phyloP scores from a whole-genome alignment of 2,888 invertebrate species.

The Stramonita haemastoma region DNA sequence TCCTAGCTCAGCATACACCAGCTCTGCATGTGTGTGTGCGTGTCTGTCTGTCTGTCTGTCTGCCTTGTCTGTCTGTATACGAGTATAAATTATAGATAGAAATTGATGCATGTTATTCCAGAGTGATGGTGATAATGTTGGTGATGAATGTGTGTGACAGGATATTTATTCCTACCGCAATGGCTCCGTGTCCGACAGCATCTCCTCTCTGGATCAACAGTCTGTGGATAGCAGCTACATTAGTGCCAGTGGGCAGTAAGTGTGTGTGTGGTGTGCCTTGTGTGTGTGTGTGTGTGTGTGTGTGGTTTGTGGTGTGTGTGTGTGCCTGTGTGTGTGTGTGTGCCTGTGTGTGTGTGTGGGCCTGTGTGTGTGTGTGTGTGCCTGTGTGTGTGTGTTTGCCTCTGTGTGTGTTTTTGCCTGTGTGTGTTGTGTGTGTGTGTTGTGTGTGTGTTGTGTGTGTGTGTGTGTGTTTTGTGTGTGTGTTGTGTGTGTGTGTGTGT shows the following conservation, averaged over 20 bases:
- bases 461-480: too few species aligned
- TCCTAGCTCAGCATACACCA: too few species aligned
- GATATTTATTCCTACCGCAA: slow-evolving; percentile 41
- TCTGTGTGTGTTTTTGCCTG: too few species aligned
- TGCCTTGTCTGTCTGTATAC: background rate
- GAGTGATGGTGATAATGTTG: background rate
- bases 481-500: too few species aligned
- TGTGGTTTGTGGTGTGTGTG: background rate
- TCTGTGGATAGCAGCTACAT: slow-evolving; percentile 68
- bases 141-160: slow-evolving; percentile 10
- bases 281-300: background rate
- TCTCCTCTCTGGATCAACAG: slow-evolving; percentile 53
- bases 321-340: background rate
- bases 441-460: too few species aligned
- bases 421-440: background rate
- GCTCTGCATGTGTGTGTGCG: background rate
- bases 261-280: slow-evolving; percentile 35
- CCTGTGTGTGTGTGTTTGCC: background rate
- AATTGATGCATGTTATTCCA: too few species aligned
- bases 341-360: background rate
- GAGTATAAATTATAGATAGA: background rate
- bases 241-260: slow-evolving; percentile 68
- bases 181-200: slow-evolving; percentile 58
- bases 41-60: too few species aligned
- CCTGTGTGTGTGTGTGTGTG: background rate